Base-by-base conservation (phyloP, 2,888 invertebrate species). In the Dromius quadrimaculatus region DNA sequence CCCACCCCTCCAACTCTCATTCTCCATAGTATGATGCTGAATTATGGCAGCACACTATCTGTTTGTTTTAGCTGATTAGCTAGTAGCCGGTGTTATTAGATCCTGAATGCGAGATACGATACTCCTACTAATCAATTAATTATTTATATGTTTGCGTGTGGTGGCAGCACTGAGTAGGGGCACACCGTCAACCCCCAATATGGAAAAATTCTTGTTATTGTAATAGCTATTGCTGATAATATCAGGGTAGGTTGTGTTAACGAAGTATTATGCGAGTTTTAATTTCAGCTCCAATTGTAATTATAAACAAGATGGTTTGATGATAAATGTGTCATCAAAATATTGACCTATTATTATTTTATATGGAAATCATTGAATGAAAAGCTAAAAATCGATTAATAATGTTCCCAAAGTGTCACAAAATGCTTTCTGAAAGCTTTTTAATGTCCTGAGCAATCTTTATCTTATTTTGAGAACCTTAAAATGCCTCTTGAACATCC, bases 101-200 rank as follows among this genome's bases (percentile, higher is more conserved):
- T 83, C 82, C 61, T 19, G 34, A 45, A 59, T 43, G 34, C 45
- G 69, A 70, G 69, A 70, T 70, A 70, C 61, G 61, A 70, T 70
- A 81, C 82, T 82, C 82, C 82, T 82, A 81, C 82, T 82, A 82
- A 83, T 83, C 82, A 83, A 82, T 83, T 82, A 82, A 81, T 82
- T 83, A 83, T 82, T 83, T 83, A 83, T 82, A 81, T 80, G 69
- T 70, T 70, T 70, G 69, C 62, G 69, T 70, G 69, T 80, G 28
- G 28, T 9, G 11, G 47, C 20, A 5, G 22, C 72, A 23, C 47
- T 47, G 22, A 11, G 20, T n/a, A 47, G n/a, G 20, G 22, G 23
- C 23, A 45, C 45, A 41, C 71, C 63, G 62, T 47, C 57, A 28
- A 34, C 59, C 17, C 23, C 23, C 11, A 11, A 15, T 41, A 41